phyloP scores from a whole-genome alignment of 2,797 vertebrate genomes.

The Spondyliosoma cantharus region DNA sequence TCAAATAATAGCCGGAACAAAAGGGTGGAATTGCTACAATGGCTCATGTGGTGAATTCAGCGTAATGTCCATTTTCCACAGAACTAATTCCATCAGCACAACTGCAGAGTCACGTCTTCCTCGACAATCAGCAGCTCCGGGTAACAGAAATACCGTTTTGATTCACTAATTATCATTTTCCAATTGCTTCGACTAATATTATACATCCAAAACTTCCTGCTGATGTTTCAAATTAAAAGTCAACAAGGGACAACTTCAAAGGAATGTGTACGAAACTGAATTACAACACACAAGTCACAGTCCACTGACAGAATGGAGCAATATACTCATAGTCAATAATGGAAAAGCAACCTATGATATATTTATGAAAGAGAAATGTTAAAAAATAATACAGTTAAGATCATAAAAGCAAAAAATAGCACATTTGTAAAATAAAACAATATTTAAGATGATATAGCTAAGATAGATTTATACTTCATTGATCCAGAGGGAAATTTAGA shows the following conservation, averaged over 20 bases:
- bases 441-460: no score
- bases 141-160: constrained; percentile 3
- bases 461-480: no score
- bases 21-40: constrained; percentile 29
- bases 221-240: constrained; percentile 17
- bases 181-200: neutral
- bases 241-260: neutral
- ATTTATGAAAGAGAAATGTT: neutral
- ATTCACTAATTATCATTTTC: neutral
- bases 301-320: neutral
- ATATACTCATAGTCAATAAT: neutral
- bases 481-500: no score
- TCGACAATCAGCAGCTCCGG: neutral
- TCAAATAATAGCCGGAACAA: constrained; percentile 32
- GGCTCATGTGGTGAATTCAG: constrained; percentile 23
- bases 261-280: neutral
- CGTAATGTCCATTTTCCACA: constrained; percentile 28
- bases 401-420: neutral
- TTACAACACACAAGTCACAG: neutral
- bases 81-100: constrained; percentile 8
- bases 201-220: neutral
- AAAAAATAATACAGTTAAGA: no score
- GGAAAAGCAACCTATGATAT: neutral
- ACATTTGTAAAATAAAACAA: no score
- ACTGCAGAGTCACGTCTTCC: neutral